phyloP scores from a whole-genome alignment of 2,797 vertebrate genomes.

The Parauchenoglanis punctatus region DNA sequence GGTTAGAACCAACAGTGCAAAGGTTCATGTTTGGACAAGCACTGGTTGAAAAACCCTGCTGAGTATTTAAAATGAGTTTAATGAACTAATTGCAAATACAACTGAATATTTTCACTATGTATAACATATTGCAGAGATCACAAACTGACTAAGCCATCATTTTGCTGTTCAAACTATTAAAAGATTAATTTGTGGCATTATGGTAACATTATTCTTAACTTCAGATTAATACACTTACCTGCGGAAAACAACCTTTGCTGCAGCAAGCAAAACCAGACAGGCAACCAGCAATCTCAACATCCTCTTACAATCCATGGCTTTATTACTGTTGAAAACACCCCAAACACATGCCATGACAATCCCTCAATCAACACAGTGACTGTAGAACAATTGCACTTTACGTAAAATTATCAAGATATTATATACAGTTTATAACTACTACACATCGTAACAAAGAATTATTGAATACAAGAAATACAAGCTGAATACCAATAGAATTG shows the following conservation, averaged over 20 bases:
- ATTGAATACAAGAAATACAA: background rate
- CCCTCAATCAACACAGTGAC: background rate
- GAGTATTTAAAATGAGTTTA: background rate
- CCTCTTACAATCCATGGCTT: slow-evolving; percentile 26
- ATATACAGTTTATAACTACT: background rate
- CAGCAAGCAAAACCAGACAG: slow-evolving; percentile 37
- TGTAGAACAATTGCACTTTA: background rate
- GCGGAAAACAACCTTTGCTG: slow-evolving; percentile 7
- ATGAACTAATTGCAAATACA: background rate
- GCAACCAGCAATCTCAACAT: background rate
- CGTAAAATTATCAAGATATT: background rate
- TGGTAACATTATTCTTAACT: background rate
- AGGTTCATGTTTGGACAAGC: background rate
- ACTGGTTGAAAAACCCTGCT: background rate
- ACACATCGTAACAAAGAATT: background rate
- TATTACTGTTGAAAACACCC: background rate
- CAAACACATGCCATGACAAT: background rate
- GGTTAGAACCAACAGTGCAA: background rate
- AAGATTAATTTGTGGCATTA: background rate
- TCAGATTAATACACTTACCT: slow-evolving; percentile 32
- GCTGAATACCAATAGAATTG: background rate
- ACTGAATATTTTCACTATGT: background rate
- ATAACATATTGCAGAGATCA: background rate
- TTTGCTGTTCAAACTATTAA: background rate
- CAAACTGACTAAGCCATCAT: background rate